These are phyloP conservation scores for Meloe dianella DNA, from an alignment of 2,888 invertebrate species.

Conservation along the genomic window DNA sequence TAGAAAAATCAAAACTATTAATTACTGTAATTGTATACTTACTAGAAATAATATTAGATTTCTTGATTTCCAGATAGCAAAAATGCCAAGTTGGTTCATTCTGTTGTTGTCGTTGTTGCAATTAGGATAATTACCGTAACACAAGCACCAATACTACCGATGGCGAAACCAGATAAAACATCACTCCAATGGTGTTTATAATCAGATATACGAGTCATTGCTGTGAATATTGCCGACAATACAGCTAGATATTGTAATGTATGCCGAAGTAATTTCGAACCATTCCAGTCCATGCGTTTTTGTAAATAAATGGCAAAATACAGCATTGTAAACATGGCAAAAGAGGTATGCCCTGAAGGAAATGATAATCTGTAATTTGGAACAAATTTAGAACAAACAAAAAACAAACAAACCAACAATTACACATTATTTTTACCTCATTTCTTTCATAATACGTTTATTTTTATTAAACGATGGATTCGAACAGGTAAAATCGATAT, in stretches of 20 bases:
- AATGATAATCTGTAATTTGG: constrained; percentile 76
- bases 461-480: constrained; percentile 55
- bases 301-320: constrained; percentile 89
- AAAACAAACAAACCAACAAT: constrained; percentile 26
- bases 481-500: constrained; percentile 71
- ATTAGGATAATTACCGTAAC: constrained; percentile 69
- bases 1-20: constrained; percentile 23
- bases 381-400: not conserved
- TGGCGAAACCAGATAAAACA: constrained; percentile 80
- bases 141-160: constrained; percentile 73
- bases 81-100: too few species aligned
- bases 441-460: constrained; percentile 70
- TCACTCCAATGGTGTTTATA: constrained; percentile 99
- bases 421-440: constrained; percentile 64
- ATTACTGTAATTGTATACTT: not conserved
- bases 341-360: constrained; percentile 91
- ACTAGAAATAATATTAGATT: too few species aligned
- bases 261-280: constrained; percentile 81
- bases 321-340: constrained; percentile 85
- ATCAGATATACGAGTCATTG: constrained; percentile 90
- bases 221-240: constrained; percentile 82
- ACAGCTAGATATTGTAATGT: constrained; percentile 83
- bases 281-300: constrained; percentile 79
- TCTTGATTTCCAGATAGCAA: too few species aligned
- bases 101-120: not conserved